Base-by-base conservation (phyloP, 2,888 invertebrate species). In the Megalurothrips usitatus region DNA sequence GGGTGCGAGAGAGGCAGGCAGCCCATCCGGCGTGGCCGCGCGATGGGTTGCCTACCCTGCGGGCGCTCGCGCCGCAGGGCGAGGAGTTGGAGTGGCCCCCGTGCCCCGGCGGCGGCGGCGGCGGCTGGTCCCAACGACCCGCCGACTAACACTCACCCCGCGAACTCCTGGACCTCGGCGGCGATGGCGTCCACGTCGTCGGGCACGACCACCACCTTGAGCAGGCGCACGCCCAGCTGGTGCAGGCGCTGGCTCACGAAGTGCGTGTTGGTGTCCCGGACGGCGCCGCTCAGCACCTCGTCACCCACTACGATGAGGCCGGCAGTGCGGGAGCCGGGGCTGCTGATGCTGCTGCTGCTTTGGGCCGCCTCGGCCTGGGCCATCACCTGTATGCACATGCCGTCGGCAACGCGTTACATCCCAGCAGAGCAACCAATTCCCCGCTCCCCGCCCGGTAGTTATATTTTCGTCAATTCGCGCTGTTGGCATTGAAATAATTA, bases 221-320 rank as follows among this genome's bases (percentile, higher is more conserved):
- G 86, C 14, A 91, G 89, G 85, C 87, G 87, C 10, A 91, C 88
- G 48, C 91, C 91, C 79, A 89, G 85, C 10, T 87, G 84, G 84
- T 89, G 89, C 0, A 91, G 86, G 81, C 88, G 86, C 84, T 88
- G 87, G 83, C 89, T 88, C 11, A 91, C 84, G 84, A 89, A 91
- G 83, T 88, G 85, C 10, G 92, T 90, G 85, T 92, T 92, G 26
- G 90, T 89, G 84, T 92, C 92, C 26, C 86, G 85, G 14, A 91
- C 89, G 84, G 91, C 90, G 23, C 92, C 92, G 84, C 92, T 92
- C 80, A 92, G 86, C 82, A 92, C 91, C 86, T 93, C 92, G 87
- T 92, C 92, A 28, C 92, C 92, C 83, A 92, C 90, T 6, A 92
- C 89, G 79, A 88, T 85, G 58, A 88, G 84, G 17, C 87, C 85